A percentile compares a stretch with the other conserved stretches of the same genome.
phyloP scores from a whole-genome alignment of 2,888 invertebrate species.

The Campoletis raptor region DNA sequence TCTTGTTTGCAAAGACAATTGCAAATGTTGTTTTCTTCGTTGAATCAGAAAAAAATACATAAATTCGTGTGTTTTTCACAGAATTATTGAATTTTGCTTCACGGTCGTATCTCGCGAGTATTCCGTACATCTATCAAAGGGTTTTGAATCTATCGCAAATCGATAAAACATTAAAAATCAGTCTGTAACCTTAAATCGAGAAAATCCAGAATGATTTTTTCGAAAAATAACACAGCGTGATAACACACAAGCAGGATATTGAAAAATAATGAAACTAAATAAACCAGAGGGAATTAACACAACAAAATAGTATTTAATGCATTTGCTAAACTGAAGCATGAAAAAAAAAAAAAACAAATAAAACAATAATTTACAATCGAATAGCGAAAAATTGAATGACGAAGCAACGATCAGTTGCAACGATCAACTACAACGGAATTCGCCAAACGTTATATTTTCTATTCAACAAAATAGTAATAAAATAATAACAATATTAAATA shows the following conservation, averaged over 20 bases:
- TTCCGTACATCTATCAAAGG: background rate
- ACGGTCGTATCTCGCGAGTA: background rate
- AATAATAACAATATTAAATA: slow-evolving; percentile 25
- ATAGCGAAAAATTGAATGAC: slow-evolving; percentile 26
- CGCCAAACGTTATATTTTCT: slow-evolving; percentile 16
- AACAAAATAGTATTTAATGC: slow-evolving; percentile 60
- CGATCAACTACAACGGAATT: slow-evolving; percentile 15
- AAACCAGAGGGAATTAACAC: slow-evolving; percentile 44
- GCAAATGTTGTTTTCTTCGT: background rate
- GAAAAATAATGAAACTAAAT: slow-evolving; percentile 22
- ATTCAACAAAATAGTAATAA: slow-evolving; percentile 28
- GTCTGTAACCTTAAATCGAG: slow-evolving; percentile 47
- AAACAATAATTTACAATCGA: slow-evolving; percentile 23
- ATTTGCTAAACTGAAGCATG: slow-evolving; percentile 51
- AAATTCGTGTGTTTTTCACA: background rate
- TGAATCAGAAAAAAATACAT: background rate
- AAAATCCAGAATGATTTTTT: background rate
- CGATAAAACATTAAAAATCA: slow-evolving; percentile 48
- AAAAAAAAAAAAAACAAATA: slow-evolving; percentile 59
- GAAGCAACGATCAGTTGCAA: slow-evolving; percentile 32
- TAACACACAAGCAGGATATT: background rate
- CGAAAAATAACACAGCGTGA: background rate
- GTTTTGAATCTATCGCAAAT: background rate
- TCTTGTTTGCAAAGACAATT: background rate
- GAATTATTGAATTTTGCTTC: background rate